Percentiles rank a stretch among this genome's conserved stretches.
Conservation (phyloP, 1,140 invertebrate species). For the Drosophila sp. region DNA sequence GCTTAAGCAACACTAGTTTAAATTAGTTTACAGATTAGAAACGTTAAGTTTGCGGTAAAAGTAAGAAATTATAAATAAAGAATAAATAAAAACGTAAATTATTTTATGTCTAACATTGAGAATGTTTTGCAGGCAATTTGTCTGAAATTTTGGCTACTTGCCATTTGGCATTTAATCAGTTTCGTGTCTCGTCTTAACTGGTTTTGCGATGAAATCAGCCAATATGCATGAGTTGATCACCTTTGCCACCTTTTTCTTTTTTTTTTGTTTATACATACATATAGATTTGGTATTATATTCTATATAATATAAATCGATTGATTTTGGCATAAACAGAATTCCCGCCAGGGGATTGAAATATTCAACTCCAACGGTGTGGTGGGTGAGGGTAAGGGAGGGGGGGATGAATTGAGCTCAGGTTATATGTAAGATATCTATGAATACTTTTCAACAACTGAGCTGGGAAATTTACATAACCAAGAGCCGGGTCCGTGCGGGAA, state of each 20-base stretch:
- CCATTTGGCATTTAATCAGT: no score
- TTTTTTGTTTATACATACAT: background rate
- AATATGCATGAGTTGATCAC: background rate
- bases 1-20: no score
- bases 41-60: no score
- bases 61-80: no score
- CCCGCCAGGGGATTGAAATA: background rate
- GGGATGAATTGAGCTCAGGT: background rate
- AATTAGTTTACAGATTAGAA: no score
- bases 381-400: background rate
- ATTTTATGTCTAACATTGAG: no score
- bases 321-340: conserved; percentile 10
- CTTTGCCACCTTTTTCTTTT: background rate
- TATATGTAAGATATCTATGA: conserved; percentile 9
- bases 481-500: conserved; percentile 1
- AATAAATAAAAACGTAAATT: no score
- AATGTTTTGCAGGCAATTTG: no score
- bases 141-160: no score
- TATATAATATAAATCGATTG: conserved; percentile 3
- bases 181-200: no score
- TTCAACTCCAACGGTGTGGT: background rate
- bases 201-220: no score
- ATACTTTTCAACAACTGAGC: conserved; percentile 8
- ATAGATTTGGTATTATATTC: background rate
- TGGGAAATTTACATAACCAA: conserved; percentile 55